Percentiles rank a stretch among this genome's conserved stretches.
Evolutionary conservation across 2,888 invertebrate genomes (phyloP).

Genomic region (Anaspis maculata): DNA sequence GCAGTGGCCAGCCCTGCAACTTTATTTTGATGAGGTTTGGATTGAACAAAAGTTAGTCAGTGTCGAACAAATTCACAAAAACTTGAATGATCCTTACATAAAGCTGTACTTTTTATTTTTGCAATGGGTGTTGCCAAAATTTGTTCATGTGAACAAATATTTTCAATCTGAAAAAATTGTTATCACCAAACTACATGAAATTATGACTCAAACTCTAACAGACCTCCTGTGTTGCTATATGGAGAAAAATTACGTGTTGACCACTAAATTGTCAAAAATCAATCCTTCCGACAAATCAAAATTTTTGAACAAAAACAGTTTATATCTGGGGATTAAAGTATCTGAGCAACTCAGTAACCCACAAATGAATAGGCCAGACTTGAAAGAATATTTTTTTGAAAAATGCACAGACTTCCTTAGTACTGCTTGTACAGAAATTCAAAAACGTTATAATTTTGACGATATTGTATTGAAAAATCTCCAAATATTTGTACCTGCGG

Average conservation of each 20-base stretch:
- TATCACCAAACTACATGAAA: background rate
- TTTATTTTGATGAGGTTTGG: background rate
- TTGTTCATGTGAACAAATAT: background rate
- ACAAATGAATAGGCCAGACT: too few species aligned
- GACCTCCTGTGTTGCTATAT: background rate
- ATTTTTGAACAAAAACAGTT: background rate
- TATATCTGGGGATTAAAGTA: background rate
- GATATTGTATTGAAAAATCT: background rate
- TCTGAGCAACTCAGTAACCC: background rate
- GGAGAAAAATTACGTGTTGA: background rate
- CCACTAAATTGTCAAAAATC: background rate
- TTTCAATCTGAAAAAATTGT: too few species aligned
- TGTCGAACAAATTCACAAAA: background rate
- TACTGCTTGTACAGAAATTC: background rate
- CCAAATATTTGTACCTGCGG: background rate
- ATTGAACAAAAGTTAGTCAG: background rate
- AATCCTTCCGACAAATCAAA: background rate
- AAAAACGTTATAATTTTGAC: background rate
- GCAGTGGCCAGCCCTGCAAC: slow-evolving; percentile 1
- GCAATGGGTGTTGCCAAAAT: background rate
- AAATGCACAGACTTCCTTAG: background rate
- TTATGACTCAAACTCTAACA: background rate
- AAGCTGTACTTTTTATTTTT: background rate
- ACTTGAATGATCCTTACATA: background rate
- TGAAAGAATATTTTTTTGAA: too few species aligned